Evolutionary conservation across 92 coral and sea anemone species (phyloP), one percentile per base, ranked within the genome.

Genomic region (Palythoa heliodiscus): DNA sequence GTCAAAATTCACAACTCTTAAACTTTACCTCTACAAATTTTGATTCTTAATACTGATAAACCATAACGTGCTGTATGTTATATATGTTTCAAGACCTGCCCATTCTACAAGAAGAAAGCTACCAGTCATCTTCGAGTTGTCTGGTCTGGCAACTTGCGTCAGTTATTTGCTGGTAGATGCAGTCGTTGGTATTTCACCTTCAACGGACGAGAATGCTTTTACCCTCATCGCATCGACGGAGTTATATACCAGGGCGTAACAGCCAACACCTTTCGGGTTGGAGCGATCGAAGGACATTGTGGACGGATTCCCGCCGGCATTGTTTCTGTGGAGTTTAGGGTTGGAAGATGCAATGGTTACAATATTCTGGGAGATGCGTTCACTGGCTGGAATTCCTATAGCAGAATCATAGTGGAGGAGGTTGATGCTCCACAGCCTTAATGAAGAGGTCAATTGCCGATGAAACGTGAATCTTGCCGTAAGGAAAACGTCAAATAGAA

Each of bases 91-190:
- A 19, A 78, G 84, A 64, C 5, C 58, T 79, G 84, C n/a, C 84
- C 84, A 9, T 79, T 79, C 53, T 79, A 79, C 60, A 79, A 79
- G 29, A 11, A 17, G 58, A 79, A 38, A 43, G 58, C 39, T 40
- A 20, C 63, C 17, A 79, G 57, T 14, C 60, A 79, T 61, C 84
- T 79, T 1, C 73, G 84, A 20, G 84, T 79, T 14, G 57, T 64
- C 58, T 79, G 84, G 84, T 11, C 40, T 38, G 84, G 84, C 20
- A 79, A 63, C 39, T 37, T 79, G 73, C 84, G 84, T 19, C 84
- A 79, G 37, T 4, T 22, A 6, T 0, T 40, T 14, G 60, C 60
- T 13, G 2, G 0, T 8, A 20, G n/a, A 40, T 79, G 84, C 72
- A 79, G 73, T 7, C 84, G 84, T 25, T 79, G 84, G 84, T 79